Evolutionary conservation across 2,797 vertebrate species (phyloP).

Genomic region (Sparidentex hasta): DNA sequence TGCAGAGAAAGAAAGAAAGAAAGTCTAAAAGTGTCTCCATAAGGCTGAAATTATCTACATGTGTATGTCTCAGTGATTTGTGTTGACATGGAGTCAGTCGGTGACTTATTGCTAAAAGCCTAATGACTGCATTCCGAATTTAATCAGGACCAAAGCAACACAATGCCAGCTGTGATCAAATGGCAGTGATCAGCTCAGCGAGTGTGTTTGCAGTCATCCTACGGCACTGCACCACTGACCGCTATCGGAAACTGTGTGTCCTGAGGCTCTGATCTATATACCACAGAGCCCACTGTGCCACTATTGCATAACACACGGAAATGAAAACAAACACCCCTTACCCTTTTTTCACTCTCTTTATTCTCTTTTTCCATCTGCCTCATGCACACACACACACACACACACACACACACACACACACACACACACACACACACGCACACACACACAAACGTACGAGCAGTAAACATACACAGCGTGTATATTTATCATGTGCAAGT

Average conservation of each 20-base stretch:
- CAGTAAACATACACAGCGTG: background rate
- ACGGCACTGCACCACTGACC: slow-evolving; percentile 51
- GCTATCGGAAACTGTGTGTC: slow-evolving; percentile 65
- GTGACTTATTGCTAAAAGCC: slow-evolving; percentile 7
- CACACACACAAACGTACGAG: background rate
- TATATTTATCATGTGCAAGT: slow-evolving; percentile 24
- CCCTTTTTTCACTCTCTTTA: background rate
- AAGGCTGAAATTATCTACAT: slow-evolving; percentile 4
- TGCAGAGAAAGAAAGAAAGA: background rate
- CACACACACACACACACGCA: background rate
- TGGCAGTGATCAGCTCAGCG: slow-evolving; percentile 19
- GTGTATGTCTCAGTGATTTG: slow-evolving; percentile 5
- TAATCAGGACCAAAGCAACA: slow-evolving; percentile 22
- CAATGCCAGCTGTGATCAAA: slow-evolving; percentile 1
- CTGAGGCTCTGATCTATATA: slow-evolving; percentile 76
- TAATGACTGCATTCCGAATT: slow-evolving; percentile 34
- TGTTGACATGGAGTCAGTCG: slow-evolving; percentile 6
- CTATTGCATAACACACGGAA: slow-evolving; percentile 72
- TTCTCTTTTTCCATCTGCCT: background rate
- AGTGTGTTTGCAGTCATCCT: slow-evolving; percentile 20
- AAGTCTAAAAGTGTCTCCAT: background rate
- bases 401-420: background rate
- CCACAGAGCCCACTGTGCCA: slow-evolving; percentile 41
- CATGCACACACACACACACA: background rate
- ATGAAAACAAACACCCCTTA: slow-evolving; percentile 43